phyloP scores from a whole-genome alignment of 1,140 invertebrate species.

The Brachionus plicatilis region DNA sequence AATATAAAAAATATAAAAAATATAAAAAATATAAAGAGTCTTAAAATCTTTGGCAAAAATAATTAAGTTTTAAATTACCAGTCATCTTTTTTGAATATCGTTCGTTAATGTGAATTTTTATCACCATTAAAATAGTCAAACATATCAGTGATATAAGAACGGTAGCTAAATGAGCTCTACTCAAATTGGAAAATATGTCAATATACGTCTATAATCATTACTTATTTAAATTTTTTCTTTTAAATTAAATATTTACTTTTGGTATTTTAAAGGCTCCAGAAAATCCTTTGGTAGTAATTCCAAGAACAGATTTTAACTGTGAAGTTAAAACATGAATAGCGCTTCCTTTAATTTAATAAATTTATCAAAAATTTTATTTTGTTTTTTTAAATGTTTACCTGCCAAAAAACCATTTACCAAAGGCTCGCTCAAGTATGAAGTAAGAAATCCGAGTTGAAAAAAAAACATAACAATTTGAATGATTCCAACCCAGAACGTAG shows the following conservation, averaged over 20 bases:
- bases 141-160: conserved; percentile 48
- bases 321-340: conserved; percentile 58
- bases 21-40: neutral
- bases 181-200: neutral
- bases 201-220: neutral
- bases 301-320: conserved; percentile 57
- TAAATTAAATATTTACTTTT: conserved; percentile 48
- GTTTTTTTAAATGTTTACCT: conserved; percentile 43
- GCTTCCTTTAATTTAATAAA: neutral
- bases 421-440: conserved; percentile 57
- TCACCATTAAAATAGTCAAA: conserved; percentile 49
- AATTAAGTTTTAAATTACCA: neutral
- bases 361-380: neutral
- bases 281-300: conserved; percentile 45
- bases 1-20: neutral
- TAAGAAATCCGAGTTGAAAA: conserved; percentile 55
- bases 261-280: conserved; percentile 54
- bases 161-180: conserved; percentile 33
- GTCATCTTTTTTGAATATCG: conserved; percentile 46
- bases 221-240: neutral
- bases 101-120: conserved; percentile 52
- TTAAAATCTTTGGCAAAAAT: neutral
- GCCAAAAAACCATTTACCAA: conserved; percentile 58
- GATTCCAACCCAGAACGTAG: conserved; percentile 13
- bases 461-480: conserved; percentile 55